A percentile compares a stretch with the other conserved stretches of the same genome.
Evolutionary conservation across 1,140 invertebrate species (phyloP).

Genomic region (Phymorhynchus buccinoides): DNA sequence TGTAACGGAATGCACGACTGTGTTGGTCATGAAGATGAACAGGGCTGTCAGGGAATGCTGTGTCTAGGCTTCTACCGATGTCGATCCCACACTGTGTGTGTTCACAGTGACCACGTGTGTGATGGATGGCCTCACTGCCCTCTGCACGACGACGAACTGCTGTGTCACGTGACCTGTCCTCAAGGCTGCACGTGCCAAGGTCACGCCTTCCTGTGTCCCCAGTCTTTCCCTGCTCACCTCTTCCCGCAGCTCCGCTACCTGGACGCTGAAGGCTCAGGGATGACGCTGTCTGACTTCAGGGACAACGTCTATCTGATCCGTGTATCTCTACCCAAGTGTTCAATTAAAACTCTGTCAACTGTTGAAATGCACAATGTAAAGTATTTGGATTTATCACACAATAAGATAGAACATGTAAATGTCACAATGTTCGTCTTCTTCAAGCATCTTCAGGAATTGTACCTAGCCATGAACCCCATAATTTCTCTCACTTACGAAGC

Average conservation of each 20-base stretch:
- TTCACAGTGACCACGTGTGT: constrained; percentile 16
- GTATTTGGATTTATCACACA: constrained; percentile 34
- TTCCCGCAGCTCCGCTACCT: constrained; percentile 8
- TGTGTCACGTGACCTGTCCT: constrained; percentile 41
- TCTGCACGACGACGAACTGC: constrained; percentile 36
- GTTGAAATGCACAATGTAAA: not conserved
- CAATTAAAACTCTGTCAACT: not conserved
- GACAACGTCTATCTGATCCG: not conserved
- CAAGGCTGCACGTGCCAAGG: constrained; percentile 42
- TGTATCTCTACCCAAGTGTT: not conserved
- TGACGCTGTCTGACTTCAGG: not conserved
- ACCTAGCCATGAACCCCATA: not conserved
- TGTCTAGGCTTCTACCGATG: constrained; percentile 41
- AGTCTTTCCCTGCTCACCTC: not conserved
- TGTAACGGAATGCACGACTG: constrained; percentile 34
- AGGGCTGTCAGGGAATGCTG: not conserved
- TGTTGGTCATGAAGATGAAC: not conserved
- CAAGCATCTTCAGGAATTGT: constrained; percentile 24
- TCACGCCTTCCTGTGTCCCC: not conserved
- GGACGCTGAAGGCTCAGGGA: not conserved
- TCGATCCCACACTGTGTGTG: constrained; percentile 23
- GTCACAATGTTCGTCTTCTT: not conserved
- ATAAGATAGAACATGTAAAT: not conserved
- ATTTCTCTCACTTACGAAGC: not conserved
- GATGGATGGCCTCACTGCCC: constrained; percentile 35